phyloP scores from a whole-genome alignment of 2,113 vertebrate genomes.

The Hepsetus odoe region DNA sequence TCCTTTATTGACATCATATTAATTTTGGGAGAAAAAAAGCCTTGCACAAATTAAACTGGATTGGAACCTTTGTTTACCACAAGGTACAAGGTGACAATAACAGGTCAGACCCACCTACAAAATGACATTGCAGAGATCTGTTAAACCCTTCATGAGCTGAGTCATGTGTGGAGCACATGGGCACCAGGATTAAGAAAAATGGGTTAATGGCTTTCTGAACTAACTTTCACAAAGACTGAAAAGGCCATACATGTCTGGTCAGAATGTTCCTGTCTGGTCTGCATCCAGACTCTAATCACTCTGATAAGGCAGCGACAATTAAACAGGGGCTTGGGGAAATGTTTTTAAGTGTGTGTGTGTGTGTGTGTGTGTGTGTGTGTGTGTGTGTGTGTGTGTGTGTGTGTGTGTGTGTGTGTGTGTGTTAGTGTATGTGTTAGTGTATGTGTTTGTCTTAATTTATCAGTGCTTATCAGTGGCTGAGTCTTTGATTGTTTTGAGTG shows the following conservation, averaged over 20 bases:
- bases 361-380: background rate
- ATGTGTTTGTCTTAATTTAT: background rate
- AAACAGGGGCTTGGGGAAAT: background rate
- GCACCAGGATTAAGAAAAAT: too few relatives aligned
- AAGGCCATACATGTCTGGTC: background rate
- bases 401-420: background rate
- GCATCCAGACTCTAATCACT: background rate
- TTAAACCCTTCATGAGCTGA: too few relatives aligned
- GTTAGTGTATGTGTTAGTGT: background rate
- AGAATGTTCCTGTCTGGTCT: background rate
- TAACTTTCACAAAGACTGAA: too few relatives aligned
- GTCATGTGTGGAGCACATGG: too few relatives aligned
- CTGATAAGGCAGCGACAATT: background rate
- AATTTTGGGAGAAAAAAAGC: too few relatives aligned
- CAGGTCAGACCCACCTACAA: too few relatives aligned
- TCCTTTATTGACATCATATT: too few relatives aligned
- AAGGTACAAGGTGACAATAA: too few relatives aligned
- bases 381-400: constrained; percentile 8
- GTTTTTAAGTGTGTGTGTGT: background rate
- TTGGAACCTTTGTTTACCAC: too few relatives aligned
- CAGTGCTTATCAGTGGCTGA: background rate
- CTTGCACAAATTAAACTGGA: too few relatives aligned
- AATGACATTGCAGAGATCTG: too few relatives aligned
- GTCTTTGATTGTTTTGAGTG: background rate
- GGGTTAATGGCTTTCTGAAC: too few relatives aligned